Percentiles rank a stretch among this genome's conserved stretches.
Conservation (phyloP, 2,888 invertebrate genomes). For the Volucella bombylans region DNA sequence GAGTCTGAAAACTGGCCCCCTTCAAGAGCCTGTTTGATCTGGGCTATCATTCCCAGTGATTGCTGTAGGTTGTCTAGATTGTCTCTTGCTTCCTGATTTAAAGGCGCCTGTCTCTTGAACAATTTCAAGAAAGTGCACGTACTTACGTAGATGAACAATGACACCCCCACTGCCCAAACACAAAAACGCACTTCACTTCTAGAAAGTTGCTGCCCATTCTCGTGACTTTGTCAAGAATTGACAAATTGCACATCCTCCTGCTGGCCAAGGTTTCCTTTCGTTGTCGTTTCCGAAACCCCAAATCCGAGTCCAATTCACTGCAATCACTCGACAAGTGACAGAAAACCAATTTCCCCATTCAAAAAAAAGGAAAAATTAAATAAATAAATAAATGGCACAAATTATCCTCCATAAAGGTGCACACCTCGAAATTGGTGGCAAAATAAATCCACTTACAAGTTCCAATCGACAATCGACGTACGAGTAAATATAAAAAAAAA, state of each 20-base stretch:
- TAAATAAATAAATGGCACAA: conserved; percentile 28
- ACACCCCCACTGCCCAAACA: background rate
- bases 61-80: too few relatives aligned
- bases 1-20: too few relatives aligned
- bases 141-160: too few relatives aligned
- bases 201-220: background rate
- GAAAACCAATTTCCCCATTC: conserved; percentile 46
- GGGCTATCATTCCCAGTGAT: too few relatives aligned
- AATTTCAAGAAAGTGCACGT: too few relatives aligned
- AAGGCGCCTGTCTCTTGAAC: too few relatives aligned
- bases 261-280: background rate
- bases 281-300: background rate
- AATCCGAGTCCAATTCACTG: conserved; percentile 24
- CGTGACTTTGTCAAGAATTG: conserved; percentile 9
- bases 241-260: conserved; percentile 22
- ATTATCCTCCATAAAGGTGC: conserved; percentile 47
- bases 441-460: conserved; percentile 35
- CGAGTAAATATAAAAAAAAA: conserved; percentile 1
- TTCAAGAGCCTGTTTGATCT: too few relatives aligned
- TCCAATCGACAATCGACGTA: background rate
- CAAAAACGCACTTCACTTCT: background rate
- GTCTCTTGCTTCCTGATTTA: too few relatives aligned
- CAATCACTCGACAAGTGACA: conserved; percentile 41
- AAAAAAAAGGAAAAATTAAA: too few relatives aligned
- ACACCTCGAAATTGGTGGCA: conserved; percentile 18